These are phyloP conservation scores for Pseudoatta argentina DNA, from an alignment of 1,140 invertebrate species.

Conservation along the genomic window DNA sequence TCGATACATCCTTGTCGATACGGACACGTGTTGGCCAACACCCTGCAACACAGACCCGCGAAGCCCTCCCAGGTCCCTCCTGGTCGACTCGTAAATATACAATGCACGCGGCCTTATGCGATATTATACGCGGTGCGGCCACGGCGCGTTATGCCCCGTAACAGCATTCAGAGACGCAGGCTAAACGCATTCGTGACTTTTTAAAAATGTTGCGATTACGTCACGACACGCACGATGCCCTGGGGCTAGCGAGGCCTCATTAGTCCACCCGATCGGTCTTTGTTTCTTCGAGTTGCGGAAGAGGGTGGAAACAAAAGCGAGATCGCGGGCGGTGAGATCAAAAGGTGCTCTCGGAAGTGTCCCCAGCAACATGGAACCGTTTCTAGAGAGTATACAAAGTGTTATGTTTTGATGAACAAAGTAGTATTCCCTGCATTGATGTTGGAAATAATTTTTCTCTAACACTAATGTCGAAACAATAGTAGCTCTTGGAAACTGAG, in stretches of 20 bases:
- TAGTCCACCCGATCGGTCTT: slow-evolving; percentile 72
- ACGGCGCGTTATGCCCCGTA: slow-evolving; percentile 80
- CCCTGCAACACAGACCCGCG: slow-evolving; percentile 62
- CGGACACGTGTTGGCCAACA: slow-evolving; percentile 82
- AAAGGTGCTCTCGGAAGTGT: slow-evolving; percentile 68
- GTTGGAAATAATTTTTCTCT: background rate
- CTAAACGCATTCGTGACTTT: slow-evolving; percentile 83
- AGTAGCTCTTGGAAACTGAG: too few relatives aligned
- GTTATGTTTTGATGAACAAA: slow-evolving; percentile 4
- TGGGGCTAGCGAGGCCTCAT: slow-evolving; percentile 63
- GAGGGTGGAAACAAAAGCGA: slow-evolving; percentile 54
- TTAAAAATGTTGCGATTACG: slow-evolving; percentile 83
- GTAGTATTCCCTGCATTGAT: background rate
- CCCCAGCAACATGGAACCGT: slow-evolving; percentile 31
- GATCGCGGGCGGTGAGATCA: slow-evolving; percentile 76
- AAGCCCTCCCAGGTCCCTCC: slow-evolving; percentile 58
- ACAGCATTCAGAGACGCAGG: slow-evolving; percentile 74
- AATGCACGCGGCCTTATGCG: slow-evolving; percentile 75
- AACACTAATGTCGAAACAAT: background rate
- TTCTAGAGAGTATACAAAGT: background rate
- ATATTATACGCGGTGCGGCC: slow-evolving; percentile 76
- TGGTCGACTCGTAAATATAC: slow-evolving; percentile 77
- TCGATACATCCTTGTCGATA: slow-evolving; percentile 82
- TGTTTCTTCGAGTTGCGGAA: slow-evolving; percentile 66
- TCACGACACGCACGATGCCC: slow-evolving; percentile 73